Percentiles rank a stretch among this genome's conserved stretches.
Evolutionary conservation across 2,797 vertebrate genomes (phyloP).

Genomic region (Triplophysa bombifrons): DNA sequence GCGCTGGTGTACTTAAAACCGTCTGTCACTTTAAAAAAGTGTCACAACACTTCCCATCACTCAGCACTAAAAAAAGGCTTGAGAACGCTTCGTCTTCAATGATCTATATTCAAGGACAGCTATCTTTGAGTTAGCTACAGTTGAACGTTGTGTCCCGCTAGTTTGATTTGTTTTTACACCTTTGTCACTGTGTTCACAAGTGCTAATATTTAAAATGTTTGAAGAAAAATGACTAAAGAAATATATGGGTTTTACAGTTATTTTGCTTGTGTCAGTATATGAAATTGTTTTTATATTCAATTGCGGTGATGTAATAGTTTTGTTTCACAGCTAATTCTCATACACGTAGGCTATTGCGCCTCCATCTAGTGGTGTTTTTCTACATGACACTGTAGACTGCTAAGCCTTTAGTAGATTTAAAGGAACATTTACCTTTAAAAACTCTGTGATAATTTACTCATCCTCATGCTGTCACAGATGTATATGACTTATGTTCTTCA

Average conservation of each 20-base stretch:
- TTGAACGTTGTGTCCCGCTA: neutral
- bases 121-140: neutral
- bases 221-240: neutral
- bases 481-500: too few species aligned
- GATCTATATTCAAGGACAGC: neutral
- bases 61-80: neutral
- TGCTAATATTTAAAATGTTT: neutral
- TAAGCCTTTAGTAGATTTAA: neutral
- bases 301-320: neutral
- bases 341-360: neutral
- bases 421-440: too few species aligned
- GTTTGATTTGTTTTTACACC: neutral
- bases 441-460: too few species aligned
- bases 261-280: neutral
- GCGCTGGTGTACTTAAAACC: constrained; percentile 20
- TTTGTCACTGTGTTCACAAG: neutral
- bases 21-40: neutral
- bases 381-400: neutral
- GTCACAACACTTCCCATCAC: constrained; percentile 29
- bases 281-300: too few species aligned
- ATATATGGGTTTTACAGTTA: neutral
- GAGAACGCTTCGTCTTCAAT: neutral
- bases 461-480: too few species aligned
- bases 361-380: neutral
- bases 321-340: neutral